Conservation (phyloP, 2,797 vertebrate genomes). For the Phataginus tetradactyla region DNA sequence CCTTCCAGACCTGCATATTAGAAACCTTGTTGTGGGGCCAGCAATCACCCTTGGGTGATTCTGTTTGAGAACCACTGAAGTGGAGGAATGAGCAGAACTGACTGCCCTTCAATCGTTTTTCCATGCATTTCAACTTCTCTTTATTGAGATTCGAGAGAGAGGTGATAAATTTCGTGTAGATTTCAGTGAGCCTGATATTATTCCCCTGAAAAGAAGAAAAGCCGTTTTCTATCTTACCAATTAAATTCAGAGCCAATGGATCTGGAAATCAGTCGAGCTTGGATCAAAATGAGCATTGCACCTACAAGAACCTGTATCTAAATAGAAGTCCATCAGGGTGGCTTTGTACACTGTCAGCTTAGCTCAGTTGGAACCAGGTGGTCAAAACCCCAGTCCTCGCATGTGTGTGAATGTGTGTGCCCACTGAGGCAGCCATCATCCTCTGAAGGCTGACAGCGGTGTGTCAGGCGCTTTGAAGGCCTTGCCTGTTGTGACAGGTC, state of each 20-base stretch:
- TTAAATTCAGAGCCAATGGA: neutral
- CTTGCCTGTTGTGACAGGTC: neutral
- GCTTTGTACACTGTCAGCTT: neutral
- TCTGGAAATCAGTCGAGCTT: neutral
- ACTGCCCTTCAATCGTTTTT: neutral
- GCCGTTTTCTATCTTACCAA: neutral
- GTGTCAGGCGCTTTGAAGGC: neutral
- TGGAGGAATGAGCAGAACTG: neutral
- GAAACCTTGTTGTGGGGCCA: neutral
- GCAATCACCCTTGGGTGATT: neutral
- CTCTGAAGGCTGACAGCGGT: neutral
- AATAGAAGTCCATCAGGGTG: neutral
- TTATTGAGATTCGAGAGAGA: neutral
- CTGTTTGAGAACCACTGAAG: neutral
- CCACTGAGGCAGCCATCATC: neutral
- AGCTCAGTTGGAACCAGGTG: neutral
- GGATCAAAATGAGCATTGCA: neutral
- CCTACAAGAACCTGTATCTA: neutral
- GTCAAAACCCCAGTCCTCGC: neutral
- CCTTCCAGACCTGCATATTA: neutral
- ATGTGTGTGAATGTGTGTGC: neutral
- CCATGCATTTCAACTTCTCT: neutral
- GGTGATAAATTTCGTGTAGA: neutral
- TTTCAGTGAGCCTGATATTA: neutral
- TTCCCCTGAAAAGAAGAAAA: slow-evolving; percentile 27